A percentile compares a stretch with the other conserved stretches of the same genome.
These are phyloP conservation scores for Osmoderma eremita DNA, from an alignment of 2,888 invertebrate genomes.

Conservation along the genomic window DNA sequence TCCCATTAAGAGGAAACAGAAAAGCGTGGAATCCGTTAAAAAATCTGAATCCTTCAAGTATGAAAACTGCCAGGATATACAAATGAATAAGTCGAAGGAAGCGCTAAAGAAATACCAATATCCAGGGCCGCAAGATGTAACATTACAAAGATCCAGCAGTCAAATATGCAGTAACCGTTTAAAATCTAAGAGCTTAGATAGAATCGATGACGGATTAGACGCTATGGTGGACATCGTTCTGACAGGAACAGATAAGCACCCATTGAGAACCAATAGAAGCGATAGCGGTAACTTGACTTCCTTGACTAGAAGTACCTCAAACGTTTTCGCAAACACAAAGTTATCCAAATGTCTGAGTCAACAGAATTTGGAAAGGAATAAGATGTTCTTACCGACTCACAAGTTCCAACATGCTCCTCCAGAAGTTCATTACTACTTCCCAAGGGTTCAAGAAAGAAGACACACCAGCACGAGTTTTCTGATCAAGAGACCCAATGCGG, in stretches of 20 bases:
- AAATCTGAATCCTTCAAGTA: slow-evolving; percentile 53
- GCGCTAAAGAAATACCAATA: neutral
- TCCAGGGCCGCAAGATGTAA: slow-evolving; percentile 36
- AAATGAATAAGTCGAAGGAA: neutral
- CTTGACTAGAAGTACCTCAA: slow-evolving; percentile 55
- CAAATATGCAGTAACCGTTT: slow-evolving; percentile 38
- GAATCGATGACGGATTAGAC: slow-evolving; percentile 77
- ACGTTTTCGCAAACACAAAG: slow-evolving; percentile 48
- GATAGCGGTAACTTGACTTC: slow-evolving; percentile 56
- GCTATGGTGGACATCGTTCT: slow-evolving; percentile 78
- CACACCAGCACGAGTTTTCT: slow-evolving; percentile 66
- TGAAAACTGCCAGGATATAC: slow-evolving; percentile 28
- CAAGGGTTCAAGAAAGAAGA: slow-evolving; percentile 62
- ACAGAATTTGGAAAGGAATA: slow-evolving; percentile 57
- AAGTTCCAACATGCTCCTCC: slow-evolving; percentile 54
- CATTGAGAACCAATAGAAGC: slow-evolving; percentile 51
- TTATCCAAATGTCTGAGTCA: slow-evolving; percentile 45
- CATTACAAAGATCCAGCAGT: slow-evolving; percentile 34
- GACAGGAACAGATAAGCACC: slow-evolving; percentile 59
- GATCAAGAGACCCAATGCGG: slow-evolving; percentile 73
- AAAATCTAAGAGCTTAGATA: slow-evolving; percentile 78
- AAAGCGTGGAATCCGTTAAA: slow-evolving; percentile 16
- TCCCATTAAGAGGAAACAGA: slow-evolving; percentile 13
- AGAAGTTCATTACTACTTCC: slow-evolving; percentile 63
- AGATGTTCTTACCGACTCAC: slow-evolving; percentile 59